Conservation (phyloP, 2,888 invertebrate species). For the Saturnia pavonia region DNA sequence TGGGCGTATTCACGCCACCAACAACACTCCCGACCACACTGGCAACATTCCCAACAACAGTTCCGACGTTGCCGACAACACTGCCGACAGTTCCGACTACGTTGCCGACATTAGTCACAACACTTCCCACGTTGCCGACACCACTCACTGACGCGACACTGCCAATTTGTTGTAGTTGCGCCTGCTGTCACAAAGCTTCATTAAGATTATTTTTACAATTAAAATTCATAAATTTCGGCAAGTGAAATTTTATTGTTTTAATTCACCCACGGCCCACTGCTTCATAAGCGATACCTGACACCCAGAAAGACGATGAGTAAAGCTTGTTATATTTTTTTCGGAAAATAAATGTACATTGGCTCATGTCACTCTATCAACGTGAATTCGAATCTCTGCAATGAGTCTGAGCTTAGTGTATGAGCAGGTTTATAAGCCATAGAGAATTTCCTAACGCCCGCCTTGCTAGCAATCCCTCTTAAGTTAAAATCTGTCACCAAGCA, state of each 20-base stretch:
- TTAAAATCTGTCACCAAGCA: too few species aligned
- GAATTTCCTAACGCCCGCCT: too few species aligned
- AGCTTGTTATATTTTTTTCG: not conserved
- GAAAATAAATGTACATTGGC: too few species aligned
- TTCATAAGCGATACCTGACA: not conserved
- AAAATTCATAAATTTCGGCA: not conserved
- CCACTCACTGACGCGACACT: slow-evolving; percentile 40
- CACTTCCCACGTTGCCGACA: slow-evolving; percentile 47
- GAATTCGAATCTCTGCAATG: too few species aligned
- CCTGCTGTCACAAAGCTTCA: slow-evolving; percentile 77
- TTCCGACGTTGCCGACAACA: slow-evolving; percentile 48
- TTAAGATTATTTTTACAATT: not conserved
- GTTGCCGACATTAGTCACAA: slow-evolving; percentile 42
- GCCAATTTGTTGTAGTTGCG: slow-evolving; percentile 84
- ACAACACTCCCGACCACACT: slow-evolving; percentile 42
- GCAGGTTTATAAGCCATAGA: too few species aligned
- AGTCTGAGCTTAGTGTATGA: too few species aligned
- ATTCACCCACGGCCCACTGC: not conserved
- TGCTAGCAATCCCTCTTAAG: too few species aligned
- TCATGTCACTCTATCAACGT: too few species aligned
- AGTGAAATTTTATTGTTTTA: not conserved
- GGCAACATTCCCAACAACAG: slow-evolving; percentile 37
- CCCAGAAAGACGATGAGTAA: not conserved
- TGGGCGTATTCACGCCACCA: slow-evolving; percentile 39
- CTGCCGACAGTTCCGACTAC: slow-evolving; percentile 45